Conservation (phyloP, 37 sponge, comb jelly and placozoan species). For the Agelas oroides region DNA sequence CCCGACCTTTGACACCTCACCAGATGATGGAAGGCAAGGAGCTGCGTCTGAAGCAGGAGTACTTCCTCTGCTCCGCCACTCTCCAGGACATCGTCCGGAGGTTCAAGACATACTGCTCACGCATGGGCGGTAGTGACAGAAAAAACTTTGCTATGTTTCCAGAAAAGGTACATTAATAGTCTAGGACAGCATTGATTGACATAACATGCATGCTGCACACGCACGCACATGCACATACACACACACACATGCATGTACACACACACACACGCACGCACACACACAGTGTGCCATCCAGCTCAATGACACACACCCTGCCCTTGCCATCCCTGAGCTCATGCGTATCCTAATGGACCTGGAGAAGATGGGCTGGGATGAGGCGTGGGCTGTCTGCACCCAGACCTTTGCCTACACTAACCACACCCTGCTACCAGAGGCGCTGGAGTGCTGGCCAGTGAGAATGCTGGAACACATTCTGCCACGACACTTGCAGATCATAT, state of each 20-base stretch:
- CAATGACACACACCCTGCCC: conserved; percentile 99
- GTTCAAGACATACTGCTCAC: conserved; percentile 76
- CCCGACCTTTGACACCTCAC: no score
- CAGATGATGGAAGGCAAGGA: conserved; percentile 94
- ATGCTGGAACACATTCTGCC: conserved; percentile 93
- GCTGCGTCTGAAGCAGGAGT: conserved; percentile 97
- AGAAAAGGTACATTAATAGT: conserved; percentile 72
- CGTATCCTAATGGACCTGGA: conserved; percentile 91
- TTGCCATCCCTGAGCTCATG: conserved; percentile 97
- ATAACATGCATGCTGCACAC: not conserved
- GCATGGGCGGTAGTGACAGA: conserved; percentile 50
- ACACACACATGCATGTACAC: not conserved
- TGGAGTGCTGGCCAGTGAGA: conserved; percentile 96
- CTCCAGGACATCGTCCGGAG: conserved; percentile 94
- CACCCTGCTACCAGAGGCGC: conserved; percentile 98
- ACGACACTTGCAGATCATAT: conserved; percentile 96
- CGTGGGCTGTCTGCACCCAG: conserved; percentile 89
- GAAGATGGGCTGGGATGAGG: conserved; percentile 89
- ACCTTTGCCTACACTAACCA: conserved; percentile 99
- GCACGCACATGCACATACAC: conserved; percentile 4
- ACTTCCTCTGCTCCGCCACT: conserved; percentile 96
- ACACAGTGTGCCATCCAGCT: conserved; percentile 95
- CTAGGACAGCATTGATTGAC: no score
- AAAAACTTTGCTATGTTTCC: conserved; percentile 76
- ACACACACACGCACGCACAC: not conserved